Base-by-base conservation (phyloP, 2,113 vertebrate species). In the Carassius carassius region DNA sequence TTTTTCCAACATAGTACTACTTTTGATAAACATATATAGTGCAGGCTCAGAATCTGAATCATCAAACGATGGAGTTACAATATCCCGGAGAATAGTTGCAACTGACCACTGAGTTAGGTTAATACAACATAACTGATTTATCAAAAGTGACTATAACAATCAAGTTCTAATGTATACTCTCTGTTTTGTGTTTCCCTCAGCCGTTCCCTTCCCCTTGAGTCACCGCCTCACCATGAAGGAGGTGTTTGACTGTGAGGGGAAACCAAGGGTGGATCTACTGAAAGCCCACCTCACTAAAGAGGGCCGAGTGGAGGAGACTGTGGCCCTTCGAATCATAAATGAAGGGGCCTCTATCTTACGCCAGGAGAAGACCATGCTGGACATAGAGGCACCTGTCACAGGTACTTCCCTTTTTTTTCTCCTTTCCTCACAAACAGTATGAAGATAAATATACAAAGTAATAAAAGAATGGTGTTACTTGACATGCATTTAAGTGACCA, bases 231-330 rank as follows among this genome's bases (percentile, higher is more conserved):
- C 94, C 8, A 89, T 95, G 94, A 96, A 95, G 90, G 95, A 96
- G 92, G 95, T 96, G 85, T 95, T 96, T 23, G 95, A 96, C 90
- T 91, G 92, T 5, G 95, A 96, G 89, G 94, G 93, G 44, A 95
- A 96, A 86, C 95, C 95, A 3, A 92, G 95, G 0, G 95, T 96
- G 86, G 95, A 96, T 85, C 93, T 96, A 67, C 92, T 96, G 67
- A 96, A 96, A 88, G 95, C 94, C 76, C 95, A 95, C 91, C 94
- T 96, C 79, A 95, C 95, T 91, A 96, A 96, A 90, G 95, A 96
- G 86, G 95, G 95, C 78, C 89, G 95, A 0, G 94, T 96, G 32
- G 95, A 95, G 83, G 94, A 96, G 70, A 90, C 92, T 0, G 95
- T 95, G 85, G 94, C 95, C 0, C 93, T 95, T 11, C 91, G 92